A percentile compares a stretch with the other conserved stretches of the same genome.
Conservation (phyloP, 2,888 invertebrate species). For the Drosophila cracens region DNA sequence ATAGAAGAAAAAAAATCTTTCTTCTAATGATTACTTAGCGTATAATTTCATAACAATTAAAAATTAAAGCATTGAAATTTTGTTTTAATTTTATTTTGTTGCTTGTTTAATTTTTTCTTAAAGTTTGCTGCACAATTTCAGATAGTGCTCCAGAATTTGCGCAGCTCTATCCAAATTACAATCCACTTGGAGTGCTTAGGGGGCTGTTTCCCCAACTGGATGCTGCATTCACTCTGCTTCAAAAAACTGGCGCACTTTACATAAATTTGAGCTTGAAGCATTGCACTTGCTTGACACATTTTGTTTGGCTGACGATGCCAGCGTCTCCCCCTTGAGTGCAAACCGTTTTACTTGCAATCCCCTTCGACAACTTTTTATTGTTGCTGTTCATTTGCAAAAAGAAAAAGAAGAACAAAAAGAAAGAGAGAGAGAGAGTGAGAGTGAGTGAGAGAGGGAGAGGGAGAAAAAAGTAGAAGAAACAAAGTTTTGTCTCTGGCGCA, state of each 20-base stretch:
- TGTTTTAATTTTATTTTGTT: background rate
- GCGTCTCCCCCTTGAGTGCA: slow-evolving; percentile 8
- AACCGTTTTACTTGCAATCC: slow-evolving; percentile 25
- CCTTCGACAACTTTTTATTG: slow-evolving; percentile 57
- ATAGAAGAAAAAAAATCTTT: accelerated
- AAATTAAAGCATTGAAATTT: background rate
- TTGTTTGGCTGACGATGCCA: slow-evolving; percentile 54
- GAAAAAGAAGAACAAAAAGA: slow-evolving; percentile 1
- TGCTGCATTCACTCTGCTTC: background rate
- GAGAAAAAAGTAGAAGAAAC: background rate
- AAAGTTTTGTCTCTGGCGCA: slow-evolving; percentile 70
- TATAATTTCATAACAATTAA: background rate
- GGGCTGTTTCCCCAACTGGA: background rate
- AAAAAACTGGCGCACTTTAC: slow-evolving; percentile 66
- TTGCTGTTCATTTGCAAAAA: slow-evolving; percentile 63
- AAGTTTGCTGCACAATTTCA: slow-evolving; percentile 39
- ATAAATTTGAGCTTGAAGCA: slow-evolving; percentile 73
- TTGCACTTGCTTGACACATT: slow-evolving; percentile 77
- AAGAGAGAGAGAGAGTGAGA: background rate
- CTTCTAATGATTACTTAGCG: accelerated
- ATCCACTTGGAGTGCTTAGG: slow-evolving; percentile 41
- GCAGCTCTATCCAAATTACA: slow-evolving; percentile 56
- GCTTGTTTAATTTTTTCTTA: background rate
- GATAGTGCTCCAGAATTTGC: slow-evolving; percentile 38
- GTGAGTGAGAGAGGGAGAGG: background rate